Evolutionary conservation across 64 coral and sea anemone genomes (phyloP).

Genomic region (Anthopleura sola): DNA sequence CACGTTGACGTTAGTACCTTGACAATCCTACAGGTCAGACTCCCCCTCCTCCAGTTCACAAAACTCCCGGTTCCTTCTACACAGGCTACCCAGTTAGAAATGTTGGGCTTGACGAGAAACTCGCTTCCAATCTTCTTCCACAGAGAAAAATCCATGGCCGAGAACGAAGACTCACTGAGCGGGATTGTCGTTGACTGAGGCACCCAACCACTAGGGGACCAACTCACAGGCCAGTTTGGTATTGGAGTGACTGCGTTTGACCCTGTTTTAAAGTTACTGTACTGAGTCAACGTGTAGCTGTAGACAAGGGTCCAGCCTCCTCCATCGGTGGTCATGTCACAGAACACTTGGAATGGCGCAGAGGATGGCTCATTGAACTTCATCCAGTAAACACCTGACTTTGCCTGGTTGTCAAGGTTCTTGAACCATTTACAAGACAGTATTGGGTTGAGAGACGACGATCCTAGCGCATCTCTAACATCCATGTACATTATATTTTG

Average conservation of each 20-base stretch:
- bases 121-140: slow-evolving; percentile 64
- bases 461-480: not conserved
- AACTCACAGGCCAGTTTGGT: not conserved
- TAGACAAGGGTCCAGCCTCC: slow-evolving; percentile 28
- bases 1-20: not conserved
- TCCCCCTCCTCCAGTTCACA: slow-evolving; percentile 43
- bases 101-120: slow-evolving; percentile 62
- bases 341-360: slow-evolving; percentile 10
- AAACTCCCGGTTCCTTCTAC: slow-evolving; percentile 50
- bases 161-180: slow-evolving; percentile 32
- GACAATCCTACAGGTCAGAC: not conserved
- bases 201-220: not conserved
- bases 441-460: not conserved
- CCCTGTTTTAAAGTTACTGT: not conserved
- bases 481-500: not conserved
- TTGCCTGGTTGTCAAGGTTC: not conserved
- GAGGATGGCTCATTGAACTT: not conserved
- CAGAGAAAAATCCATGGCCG: slow-evolving; percentile 45
- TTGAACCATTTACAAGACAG: not conserved
- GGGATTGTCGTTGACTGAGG: slow-evolving; percentile 36
- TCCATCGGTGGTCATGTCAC: slow-evolving; percentile 18
- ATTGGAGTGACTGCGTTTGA: slow-evolving; percentile 12
- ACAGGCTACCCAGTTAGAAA: slow-evolving; percentile 71
- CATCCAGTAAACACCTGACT: not conserved
- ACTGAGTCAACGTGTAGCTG: not conserved